Evolutionary conservation across 2,113 vertebrate species (phyloP).

Genomic region (Nansenia antarctica): DNA sequence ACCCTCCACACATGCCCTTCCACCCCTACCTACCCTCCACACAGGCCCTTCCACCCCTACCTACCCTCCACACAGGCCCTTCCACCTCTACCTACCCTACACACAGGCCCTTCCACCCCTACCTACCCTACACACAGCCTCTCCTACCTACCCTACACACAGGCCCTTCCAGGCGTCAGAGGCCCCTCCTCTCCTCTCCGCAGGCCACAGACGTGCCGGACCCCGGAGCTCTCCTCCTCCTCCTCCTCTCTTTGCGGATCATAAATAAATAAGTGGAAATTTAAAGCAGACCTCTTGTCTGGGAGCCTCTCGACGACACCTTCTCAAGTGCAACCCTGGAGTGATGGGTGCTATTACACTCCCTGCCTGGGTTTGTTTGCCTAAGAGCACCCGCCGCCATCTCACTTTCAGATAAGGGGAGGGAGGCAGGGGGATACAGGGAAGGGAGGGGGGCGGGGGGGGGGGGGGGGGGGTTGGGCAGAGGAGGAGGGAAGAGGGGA

Average conservation of each 20-base stretch:
- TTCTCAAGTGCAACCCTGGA: constrained; percentile 23
- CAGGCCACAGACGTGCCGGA: not conserved
- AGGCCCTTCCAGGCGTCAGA: no score
- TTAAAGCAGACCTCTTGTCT: constrained; percentile 32
- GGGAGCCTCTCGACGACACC: constrained; percentile 38
- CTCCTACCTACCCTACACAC: no score
- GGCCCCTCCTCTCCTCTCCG: not conserved
- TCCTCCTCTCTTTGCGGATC: constrained; percentile 5
- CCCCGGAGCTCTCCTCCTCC: no score
- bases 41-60: no score
- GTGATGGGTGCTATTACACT: constrained; percentile 11
- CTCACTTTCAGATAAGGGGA: constrained; percentile 17
- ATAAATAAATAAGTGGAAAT: constrained; percentile 51
- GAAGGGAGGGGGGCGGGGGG: not conserved
- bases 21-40: no score
- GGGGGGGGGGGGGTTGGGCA: not conserved
- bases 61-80: no score
- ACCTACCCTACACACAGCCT: no score
- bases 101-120: no score
- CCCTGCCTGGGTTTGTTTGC: constrained; percentile 34
- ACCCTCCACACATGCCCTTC: no score
- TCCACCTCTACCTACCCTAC: no score
- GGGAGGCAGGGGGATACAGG: not conserved
- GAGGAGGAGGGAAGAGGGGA: not conserved
- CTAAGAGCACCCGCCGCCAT: constrained; percentile 8